These are phyloP conservation scores for Graptemys geographica DNA, from an alignment of 2,797 vertebrate genomes.

Conservation along the genomic window DNA sequence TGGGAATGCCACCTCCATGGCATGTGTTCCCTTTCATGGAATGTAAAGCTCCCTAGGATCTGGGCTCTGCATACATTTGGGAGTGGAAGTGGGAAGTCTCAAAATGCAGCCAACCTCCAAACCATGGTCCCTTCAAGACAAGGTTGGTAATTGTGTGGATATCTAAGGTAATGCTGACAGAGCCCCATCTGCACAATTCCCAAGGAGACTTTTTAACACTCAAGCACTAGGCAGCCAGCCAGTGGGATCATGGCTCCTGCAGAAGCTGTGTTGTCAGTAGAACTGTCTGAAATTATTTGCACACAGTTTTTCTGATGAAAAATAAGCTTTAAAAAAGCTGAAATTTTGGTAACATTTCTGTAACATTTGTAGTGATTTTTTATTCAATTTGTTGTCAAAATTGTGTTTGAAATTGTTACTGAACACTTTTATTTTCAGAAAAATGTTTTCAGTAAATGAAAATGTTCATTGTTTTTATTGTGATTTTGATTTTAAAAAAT, in stretches of 20 bases:
- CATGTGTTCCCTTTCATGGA: fast-evolving
- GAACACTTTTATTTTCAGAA: neutral
- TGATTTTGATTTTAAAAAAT: no score
- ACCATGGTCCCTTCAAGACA: neutral
- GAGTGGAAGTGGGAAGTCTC: neutral
- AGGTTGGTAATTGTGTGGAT: neutral
- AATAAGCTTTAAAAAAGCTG: neutral
- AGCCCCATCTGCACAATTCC: neutral
- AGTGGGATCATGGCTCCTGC: neutral
- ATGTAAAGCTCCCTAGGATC: fast-evolving
- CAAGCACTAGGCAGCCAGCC: neutral
- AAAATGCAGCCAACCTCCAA: neutral
- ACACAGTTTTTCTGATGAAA: neutral
- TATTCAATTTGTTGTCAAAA: neutral
- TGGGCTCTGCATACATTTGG: neutral
- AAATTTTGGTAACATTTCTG: neutral
- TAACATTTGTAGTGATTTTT: fast-evolving
- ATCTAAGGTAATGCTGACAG: neutral
- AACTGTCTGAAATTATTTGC: neutral
- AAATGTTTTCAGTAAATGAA: neutral
- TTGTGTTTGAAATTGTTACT: neutral
- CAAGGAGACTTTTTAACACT: neutral
- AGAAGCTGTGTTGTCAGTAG: neutral
- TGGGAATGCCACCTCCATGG: neutral
- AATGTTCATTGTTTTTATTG: no score